Conservation (phyloP, 1,140 invertebrate genomes). For the Drosophila leontia region DNA sequence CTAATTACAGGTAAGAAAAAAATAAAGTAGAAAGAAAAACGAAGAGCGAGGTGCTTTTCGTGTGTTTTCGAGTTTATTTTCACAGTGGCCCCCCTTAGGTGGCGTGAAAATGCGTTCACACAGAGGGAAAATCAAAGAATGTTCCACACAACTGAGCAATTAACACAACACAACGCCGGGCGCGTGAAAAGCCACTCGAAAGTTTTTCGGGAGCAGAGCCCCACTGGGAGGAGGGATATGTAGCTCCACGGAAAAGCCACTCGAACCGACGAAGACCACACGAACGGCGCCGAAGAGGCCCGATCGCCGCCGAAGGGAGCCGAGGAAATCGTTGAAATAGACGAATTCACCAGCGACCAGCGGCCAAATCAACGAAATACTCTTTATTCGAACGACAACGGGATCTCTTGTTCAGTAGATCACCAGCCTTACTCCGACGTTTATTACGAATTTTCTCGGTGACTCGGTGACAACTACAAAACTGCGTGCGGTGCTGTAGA, state of each 20-base stretch:
- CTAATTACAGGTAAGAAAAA: slow-evolving; percentile 79
- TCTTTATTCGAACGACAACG: slow-evolving; percentile 85
- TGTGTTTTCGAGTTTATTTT: slow-evolving; percentile 72
- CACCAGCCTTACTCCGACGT: slow-evolving; percentile 85
- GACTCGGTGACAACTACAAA: slow-evolving; percentile 85
- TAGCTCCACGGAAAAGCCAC: slow-evolving; percentile 53
- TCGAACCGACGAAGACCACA: slow-evolving; percentile 5
- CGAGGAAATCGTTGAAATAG: slow-evolving; percentile 73
- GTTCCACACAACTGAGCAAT: slow-evolving; percentile 82
- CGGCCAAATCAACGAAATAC: slow-evolving; percentile 81
- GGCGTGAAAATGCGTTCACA: slow-evolving; percentile 78
- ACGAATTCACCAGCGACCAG: slow-evolving; percentile 66
- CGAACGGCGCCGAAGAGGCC: slow-evolving; percentile 19
- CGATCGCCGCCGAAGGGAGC: slow-evolving; percentile 47
- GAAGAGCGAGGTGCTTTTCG: slow-evolving; percentile 34
- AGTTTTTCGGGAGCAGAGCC: slow-evolving; percentile 13
- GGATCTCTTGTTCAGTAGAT: slow-evolving; percentile 85
- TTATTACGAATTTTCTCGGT: slow-evolving; percentile 85
- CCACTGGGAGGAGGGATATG: slow-evolving; percentile 20
- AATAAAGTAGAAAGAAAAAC: slow-evolving; percentile 15
- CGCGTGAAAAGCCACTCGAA: slow-evolving; percentile 51
- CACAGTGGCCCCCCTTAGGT: slow-evolving; percentile 35
- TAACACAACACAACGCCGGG: slow-evolving; percentile 60
- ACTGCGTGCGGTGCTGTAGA: slow-evolving; percentile 80
- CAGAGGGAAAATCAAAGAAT: slow-evolving; percentile 71